These are phyloP conservation scores for Aleiodes testaceus DNA, from an alignment of 2,888 invertebrate genomes.

Conservation along the genomic window DNA sequence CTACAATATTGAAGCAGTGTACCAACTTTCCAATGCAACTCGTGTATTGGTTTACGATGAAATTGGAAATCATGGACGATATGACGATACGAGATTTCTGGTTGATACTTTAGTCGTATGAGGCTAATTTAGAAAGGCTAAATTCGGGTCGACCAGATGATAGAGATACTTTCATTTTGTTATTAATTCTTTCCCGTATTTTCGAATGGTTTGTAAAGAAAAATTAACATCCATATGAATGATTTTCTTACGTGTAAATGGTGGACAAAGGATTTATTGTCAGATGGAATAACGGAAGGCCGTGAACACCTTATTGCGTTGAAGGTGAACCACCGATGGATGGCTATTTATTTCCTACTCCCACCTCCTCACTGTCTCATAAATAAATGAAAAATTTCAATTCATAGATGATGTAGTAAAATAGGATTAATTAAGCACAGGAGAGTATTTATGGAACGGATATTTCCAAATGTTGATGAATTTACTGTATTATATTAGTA, in stretches of 20 bases:
- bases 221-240: neutral
- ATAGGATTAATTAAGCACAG: too few species aligned
- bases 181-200: constrained; percentile 4
- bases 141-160: constrained; percentile 43
- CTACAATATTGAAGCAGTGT: constrained; percentile 29
- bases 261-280: constrained; percentile 22
- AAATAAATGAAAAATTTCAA: constrained; percentile 3
- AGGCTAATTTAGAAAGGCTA: constrained; percentile 62
- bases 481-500: neutral
- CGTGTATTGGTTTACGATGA: constrained; percentile 36
- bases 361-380: constrained; percentile 3
- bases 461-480: too few species aligned
- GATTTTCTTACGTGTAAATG: neutral
- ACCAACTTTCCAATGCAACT: constrained; percentile 45
- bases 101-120: constrained; percentile 19
- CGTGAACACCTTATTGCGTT: constrained; percentile 28
- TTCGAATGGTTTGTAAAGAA: neutral
- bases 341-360: constrained; percentile 35
- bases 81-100: constrained; percentile 36
- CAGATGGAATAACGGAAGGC: constrained; percentile 40
- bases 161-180: constrained; percentile 23
- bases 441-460: too few species aligned
- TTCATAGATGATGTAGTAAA: neutral
- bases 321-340: constrained; percentile 34
- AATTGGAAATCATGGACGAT: constrained; percentile 48